These are phyloP conservation scores for Onychostruthus taczanowskii DNA, from an alignment of 2,113 vertebrate genomes.

Conservation along the genomic window DNA sequence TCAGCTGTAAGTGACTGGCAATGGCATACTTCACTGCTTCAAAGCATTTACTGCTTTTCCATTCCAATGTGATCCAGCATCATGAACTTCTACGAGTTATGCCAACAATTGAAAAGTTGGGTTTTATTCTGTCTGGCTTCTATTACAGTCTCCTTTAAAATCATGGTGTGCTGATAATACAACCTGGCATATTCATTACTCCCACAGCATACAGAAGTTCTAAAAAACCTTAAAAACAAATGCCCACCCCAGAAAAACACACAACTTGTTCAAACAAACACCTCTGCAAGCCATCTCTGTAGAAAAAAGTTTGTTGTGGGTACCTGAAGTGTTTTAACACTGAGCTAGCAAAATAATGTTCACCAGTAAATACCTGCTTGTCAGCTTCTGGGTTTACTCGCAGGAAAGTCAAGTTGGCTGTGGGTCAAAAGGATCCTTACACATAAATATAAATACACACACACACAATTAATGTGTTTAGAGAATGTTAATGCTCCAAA, in stretches of 20 bases:
- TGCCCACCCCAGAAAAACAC: neutral
- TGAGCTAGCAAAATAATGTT: neutral
- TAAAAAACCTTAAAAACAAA: neutral
- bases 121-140: neutral
- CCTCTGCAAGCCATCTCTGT: neutral
- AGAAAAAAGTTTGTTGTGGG: neutral
- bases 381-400: neutral
- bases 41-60: neutral
- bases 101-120: neutral
- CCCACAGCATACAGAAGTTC: neutral
- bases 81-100: neutral
- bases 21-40: neutral
- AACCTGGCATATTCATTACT: neutral
- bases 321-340: neutral
- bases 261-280: neutral
- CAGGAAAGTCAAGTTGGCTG: neutral
- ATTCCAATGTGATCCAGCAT: neutral
- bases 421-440: neutral
- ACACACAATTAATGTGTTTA: neutral
- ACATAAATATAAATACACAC: neutral
- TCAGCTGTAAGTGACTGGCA: neutral
- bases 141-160: neutral
- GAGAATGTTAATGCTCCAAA: neutral
- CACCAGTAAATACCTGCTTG: neutral
- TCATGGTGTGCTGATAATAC: neutral